Evolutionary conservation across 1,140 invertebrate species (phyloP).

Genomic region (Drosophila obscura): DNA sequence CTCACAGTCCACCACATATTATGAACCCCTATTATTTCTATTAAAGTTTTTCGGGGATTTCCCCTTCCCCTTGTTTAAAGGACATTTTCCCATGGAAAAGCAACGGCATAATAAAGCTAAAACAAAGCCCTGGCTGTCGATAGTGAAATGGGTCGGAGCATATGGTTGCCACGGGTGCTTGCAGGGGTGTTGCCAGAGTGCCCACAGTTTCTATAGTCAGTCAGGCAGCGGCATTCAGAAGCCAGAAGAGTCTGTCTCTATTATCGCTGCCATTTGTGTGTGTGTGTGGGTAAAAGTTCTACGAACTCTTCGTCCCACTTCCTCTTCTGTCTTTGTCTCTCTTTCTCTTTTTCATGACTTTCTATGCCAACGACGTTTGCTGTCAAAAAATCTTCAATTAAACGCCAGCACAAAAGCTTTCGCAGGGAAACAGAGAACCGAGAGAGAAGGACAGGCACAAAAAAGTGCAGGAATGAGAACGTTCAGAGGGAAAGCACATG

Average conservation of each 20-base stretch:
- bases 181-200: background rate
- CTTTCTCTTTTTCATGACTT: slow-evolving; percentile 61
- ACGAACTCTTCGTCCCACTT: slow-evolving; percentile 62
- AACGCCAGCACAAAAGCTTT: slow-evolving; percentile 79
- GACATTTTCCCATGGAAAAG: slow-evolving; percentile 22
- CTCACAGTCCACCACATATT: background rate
- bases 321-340: slow-evolving; percentile 3
- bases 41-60: slow-evolving; percentile 35
- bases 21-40: background rate
- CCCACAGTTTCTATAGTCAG: slow-evolving; percentile 13
- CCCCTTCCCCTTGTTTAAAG: background rate
- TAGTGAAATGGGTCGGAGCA: slow-evolving; percentile 65
- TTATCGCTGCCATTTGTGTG: slow-evolving; percentile 57
- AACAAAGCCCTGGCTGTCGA: slow-evolving; percentile 51
- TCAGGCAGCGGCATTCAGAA: background rate
- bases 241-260: background rate
- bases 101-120: slow-evolving; percentile 35
- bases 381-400: slow-evolving; percentile 81
- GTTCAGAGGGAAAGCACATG: slow-evolving; percentile 46
- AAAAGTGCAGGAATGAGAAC: slow-evolving; percentile 39
- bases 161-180: slow-evolving; percentile 33
- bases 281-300: slow-evolving; percentile 60
- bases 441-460: slow-evolving; percentile 13
- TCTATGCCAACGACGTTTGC: slow-evolving; percentile 76
- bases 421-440: slow-evolving; percentile 38